Base-by-base conservation (phyloP, 2,888 invertebrate genomes). In the Caenorhabditis imperialis region DNA sequence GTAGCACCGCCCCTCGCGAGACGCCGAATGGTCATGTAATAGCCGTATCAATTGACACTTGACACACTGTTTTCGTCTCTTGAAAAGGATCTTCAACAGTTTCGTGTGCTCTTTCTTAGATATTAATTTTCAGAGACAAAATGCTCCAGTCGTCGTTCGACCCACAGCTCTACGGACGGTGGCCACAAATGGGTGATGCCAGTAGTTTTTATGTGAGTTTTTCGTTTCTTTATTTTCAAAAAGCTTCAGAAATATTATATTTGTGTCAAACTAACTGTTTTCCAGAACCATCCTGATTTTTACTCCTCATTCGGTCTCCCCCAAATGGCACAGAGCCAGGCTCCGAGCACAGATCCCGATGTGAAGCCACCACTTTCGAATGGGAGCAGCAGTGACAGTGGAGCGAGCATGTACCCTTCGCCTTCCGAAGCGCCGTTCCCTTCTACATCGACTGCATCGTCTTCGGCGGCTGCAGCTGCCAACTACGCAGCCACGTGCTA, bases 111-210 rank as follows among this genome's bases (percentile, higher is more conserved):
- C 25, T 47, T 22, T 27, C 14, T 23, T 14, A 42, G 3, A 42
- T 10, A 1, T 7, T 27, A 40, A 2, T 48, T 65, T 73, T 42
- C 47, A 74, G 74, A 57, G 74, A 74, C 16, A 74, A 67, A 27
- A 74, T 74, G 74, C 54, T 74, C 20, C 74, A 74, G 27, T 50
- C 61, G 16, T 51, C 74, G 25, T 67, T 74, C 40, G 67, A 74
- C 37, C 38, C 67, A 38, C 74, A 74, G 18, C 48, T 73, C 16
- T 74, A 74, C 48, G 61, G 67, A 18, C 42, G 74, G 33, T 74
- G 74, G 74, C 44, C 61, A 42, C 57, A 58, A 14, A 63, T 63
- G 63, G 60, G 58, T 8, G 65, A 61, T 4, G 55, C 63, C 8
- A 30, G 18, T 3, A 47, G 58, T 8, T 73, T 73, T 42, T 73